Conservation (phyloP, 2,797 vertebrate species). For the Todus mexicanus region DNA sequence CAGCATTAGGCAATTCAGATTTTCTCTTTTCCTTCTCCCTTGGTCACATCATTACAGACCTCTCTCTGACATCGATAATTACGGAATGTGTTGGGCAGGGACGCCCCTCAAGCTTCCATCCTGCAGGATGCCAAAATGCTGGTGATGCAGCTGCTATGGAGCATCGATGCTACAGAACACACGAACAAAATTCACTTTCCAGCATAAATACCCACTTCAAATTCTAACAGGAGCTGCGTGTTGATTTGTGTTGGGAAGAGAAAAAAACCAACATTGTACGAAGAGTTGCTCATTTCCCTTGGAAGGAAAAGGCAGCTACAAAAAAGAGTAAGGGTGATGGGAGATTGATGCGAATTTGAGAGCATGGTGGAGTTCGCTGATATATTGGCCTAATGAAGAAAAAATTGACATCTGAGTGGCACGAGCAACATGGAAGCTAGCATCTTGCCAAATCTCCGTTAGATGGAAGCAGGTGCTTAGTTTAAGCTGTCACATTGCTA, state of each 20-base stretch:
- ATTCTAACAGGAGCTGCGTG: background rate
- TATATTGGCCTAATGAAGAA: constrained; percentile 15
- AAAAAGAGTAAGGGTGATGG: background rate
- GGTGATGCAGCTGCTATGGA: background rate
- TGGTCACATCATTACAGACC: background rate
- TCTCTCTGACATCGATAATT: background rate
- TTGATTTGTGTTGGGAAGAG: background rate
- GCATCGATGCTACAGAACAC: background rate
- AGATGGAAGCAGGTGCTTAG: background rate
- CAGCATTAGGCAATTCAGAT: background rate
- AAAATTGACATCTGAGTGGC: constrained; percentile 7
- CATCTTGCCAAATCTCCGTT: background rate
- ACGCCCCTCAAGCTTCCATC: background rate
- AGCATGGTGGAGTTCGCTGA: background rate
- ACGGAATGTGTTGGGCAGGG: background rate
- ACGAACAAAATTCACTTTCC: background rate
- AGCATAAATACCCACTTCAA: background rate
- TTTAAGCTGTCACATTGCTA: background rate
- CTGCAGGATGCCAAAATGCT: background rate
- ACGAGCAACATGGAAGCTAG: background rate
- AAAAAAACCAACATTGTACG: background rate
- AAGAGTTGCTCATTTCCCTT: background rate
- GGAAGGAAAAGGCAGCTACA: background rate
- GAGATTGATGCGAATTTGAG: background rate
- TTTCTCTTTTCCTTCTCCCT: background rate